phyloP scores from a whole-genome alignment of 2,113 vertebrate genomes.

The Clarias gariepinus region DNA sequence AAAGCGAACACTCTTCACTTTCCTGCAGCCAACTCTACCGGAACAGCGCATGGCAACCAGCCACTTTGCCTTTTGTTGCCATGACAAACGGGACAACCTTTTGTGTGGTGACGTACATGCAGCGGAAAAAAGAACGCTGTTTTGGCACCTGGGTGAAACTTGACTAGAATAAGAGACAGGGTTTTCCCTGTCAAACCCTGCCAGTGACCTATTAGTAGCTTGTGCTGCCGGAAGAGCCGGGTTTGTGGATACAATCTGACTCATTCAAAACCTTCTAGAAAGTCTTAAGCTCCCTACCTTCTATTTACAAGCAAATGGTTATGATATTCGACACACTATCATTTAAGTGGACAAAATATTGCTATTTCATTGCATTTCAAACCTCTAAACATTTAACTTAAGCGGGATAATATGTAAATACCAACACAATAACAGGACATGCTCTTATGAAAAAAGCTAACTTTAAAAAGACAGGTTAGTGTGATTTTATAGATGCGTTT shows the following conservation, averaged over 20 bases:
- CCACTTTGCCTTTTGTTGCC: conserved; percentile 33
- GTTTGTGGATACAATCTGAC: conserved; percentile 17
- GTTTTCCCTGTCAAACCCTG: conserved; percentile 40
- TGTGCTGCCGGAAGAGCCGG: neutral
- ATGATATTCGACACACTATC: neutral
- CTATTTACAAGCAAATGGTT: neutral
- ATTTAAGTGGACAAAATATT: neutral
- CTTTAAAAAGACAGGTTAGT: neutral
- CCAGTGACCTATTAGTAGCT: conserved; percentile 20
- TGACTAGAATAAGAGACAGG: conserved; percentile 3
- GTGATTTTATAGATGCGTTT: neutral
- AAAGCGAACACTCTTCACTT: conserved; percentile 24
- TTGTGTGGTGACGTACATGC: conserved; percentile 36
- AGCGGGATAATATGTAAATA: neutral
- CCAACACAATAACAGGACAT: neutral
- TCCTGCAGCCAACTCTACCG: conserved; percentile 37
- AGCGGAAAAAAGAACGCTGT: conserved; percentile 31
- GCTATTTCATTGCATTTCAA: neutral
- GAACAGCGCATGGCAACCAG: conserved; percentile 43
- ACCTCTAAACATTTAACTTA: neutral
- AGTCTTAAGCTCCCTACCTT: neutral
- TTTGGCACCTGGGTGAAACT: conserved; percentile 31
- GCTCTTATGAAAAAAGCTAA: neutral
- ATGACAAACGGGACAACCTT: conserved; percentile 45
- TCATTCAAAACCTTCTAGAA: neutral